These are phyloP conservation scores for Electrophaes corylata DNA, from an alignment of 2,888 invertebrate species.

Conservation along the genomic window DNA sequence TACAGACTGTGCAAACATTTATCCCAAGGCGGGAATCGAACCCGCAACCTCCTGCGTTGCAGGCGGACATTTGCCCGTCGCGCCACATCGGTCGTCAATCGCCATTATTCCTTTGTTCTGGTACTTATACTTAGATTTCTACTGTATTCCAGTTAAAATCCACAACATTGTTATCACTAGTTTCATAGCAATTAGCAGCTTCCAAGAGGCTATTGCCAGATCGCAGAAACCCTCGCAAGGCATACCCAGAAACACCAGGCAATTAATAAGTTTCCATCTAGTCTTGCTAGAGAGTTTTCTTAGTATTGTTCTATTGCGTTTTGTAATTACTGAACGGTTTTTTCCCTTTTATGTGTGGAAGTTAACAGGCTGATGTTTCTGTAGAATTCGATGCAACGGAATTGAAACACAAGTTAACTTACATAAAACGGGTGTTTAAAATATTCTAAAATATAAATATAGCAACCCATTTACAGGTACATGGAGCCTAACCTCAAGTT, in stretches of 20 bases:
- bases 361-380: conserved; percentile 5
- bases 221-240: conserved; percentile 12
- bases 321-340: conserved; percentile 27
- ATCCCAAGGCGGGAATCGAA: too few species aligned
- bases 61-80: too few species aligned
- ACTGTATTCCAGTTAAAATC: neutral
- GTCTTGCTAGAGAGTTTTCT: conserved; percentile 31
- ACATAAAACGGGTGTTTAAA: neutral
- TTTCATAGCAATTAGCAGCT: conserved; percentile 12
- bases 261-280: conserved; percentile 37
- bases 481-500: too few species aligned
- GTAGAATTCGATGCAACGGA: conserved; percentile 8
- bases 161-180: neutral
- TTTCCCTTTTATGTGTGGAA: conserved; percentile 19
- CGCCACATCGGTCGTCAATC: neutral
- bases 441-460: too few species aligned
- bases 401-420: neutral
- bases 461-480: too few species aligned
- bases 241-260: conserved; percentile 27
- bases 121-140: neutral
- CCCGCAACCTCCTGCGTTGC: too few species aligned
- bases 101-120: neutral
- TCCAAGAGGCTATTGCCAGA: conserved; percentile 9
- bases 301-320: conserved; percentile 32
- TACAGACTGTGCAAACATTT: too few species aligned